These are phyloP conservation scores for Prunella himalayana DNA, from an alignment of 2,113 vertebrate genomes.

Conservation along the genomic window DNA sequence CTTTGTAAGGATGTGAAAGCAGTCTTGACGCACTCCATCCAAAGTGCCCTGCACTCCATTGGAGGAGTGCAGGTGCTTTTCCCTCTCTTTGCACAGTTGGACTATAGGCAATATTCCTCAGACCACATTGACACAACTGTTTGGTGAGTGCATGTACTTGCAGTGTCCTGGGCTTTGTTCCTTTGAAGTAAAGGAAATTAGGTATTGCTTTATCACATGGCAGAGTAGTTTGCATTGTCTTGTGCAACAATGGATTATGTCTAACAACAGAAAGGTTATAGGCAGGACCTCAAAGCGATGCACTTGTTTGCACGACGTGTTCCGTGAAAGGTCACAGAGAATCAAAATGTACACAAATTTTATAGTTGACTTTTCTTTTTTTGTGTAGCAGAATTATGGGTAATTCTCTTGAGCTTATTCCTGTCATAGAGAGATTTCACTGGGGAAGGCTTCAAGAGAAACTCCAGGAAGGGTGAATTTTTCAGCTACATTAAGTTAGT, in stretches of 20 bases:
- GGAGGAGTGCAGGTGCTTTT: slow-evolving; percentile 97
- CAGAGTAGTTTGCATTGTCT: background rate
- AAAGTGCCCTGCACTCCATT: slow-evolving; percentile 96
- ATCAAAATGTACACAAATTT: background rate
- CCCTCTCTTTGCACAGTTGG: slow-evolving; percentile 95
- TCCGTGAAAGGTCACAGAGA: background rate
- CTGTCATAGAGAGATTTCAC: background rate
- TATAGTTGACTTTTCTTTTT: background rate
- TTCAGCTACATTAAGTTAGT: background rate
- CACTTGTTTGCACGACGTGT: background rate
- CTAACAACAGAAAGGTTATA: background rate
- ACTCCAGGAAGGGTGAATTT: background rate
- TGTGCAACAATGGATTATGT: background rate
- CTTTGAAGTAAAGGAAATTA: background rate
- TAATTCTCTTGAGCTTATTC: background rate
- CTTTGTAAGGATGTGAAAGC: slow-evolving; percentile 91
- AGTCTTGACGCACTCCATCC: slow-evolving; percentile 94
- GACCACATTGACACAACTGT: slow-evolving; percentile 89
- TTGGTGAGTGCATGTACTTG: slow-evolving; percentile 77
- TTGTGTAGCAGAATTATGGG: background rate
- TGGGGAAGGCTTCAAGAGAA: background rate
- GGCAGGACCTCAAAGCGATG: background rate
- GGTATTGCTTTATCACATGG: background rate
- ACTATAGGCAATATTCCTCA: slow-evolving; percentile 85
- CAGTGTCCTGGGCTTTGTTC: background rate